Evolutionary conservation across 1,140 invertebrate species (phyloP).

Genomic region (Heliothis subflexa): DNA sequence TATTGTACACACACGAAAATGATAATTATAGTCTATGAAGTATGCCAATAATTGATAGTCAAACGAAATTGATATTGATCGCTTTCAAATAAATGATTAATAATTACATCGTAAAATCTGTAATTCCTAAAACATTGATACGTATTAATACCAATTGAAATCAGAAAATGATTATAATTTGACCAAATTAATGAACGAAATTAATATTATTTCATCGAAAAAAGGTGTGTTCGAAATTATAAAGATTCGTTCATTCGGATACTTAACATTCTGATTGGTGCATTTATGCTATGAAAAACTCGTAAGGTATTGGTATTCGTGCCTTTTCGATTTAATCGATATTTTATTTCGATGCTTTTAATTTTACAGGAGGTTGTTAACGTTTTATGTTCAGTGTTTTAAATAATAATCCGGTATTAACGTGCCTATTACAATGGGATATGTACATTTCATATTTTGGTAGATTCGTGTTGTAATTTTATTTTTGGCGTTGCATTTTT

Average conservation of each 20-base stretch:
- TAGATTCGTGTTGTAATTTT: background rate
- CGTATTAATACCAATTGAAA: no score
- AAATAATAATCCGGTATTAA: constrained; percentile 2
- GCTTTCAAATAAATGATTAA: no score
- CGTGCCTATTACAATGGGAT: background rate
- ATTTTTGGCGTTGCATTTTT: background rate
- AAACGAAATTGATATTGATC: no score
- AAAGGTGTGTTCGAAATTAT: no score
- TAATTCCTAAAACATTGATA: no score
- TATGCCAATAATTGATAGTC: no score
- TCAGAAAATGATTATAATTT: no score
- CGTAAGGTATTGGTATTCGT: background rate
- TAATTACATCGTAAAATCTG: no score
- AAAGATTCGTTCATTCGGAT: background rate
- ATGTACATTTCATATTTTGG: background rate
- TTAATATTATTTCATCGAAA: no score
- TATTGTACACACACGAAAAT: no score
- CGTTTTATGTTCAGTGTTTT: background rate
- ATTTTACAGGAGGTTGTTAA: background rate
- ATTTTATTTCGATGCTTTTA: constrained; percentile 6
- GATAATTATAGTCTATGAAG: no score
- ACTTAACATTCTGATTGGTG: background rate
- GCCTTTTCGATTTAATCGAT: constrained; percentile 8
- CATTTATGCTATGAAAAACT: background rate
- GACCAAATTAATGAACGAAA: no score